Base-by-base conservation (phyloP, 2,888 invertebrate genomes). In the Odontomyia ornata region DNA sequence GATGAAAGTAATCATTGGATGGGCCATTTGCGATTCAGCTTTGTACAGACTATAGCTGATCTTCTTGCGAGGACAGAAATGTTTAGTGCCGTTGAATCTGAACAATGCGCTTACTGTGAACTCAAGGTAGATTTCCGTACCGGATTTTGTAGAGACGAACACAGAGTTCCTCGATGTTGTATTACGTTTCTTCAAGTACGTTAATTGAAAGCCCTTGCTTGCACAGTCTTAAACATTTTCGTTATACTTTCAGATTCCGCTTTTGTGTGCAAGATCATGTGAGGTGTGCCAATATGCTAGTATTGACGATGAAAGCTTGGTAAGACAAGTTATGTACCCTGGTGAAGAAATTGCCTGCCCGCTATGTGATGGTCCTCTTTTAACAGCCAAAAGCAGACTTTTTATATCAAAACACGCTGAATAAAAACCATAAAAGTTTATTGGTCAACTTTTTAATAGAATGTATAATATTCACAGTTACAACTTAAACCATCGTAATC, bases 101-200 rank as follows among this genome's bases (percentile, higher is more conserved):
- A 83, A 69, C 78, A 76, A 28, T 84, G 84, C 67, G 72, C 76
- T 21, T 80, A 82, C 62, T 84, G 84, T 46, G 69, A 79, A 9
- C 72, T 69, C 15, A 21, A 75, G 1, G 78, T 82, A 27, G 78
- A 79, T 64, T 62, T 76, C n/a, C 43, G 30, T 1, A 80, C 79
- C 0, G 77, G 80, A 57, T 43, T 80, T 75, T 84, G 84, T 77
- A 27, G 78, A 18, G 64, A 78, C 18, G 77, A 76, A 1, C 83
- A 83, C 57, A 76, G 80, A 21, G 77, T 81, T 7, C 77, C 79
- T 0, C 80, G 83, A n/a, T 86, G 86, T 76, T 81, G 78, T 27
- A 80, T 86, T 18, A 84, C 85, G 18, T 83, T 77, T 77, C 36
- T 83, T 0, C 82, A 83, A 82, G 86, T 86, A 79, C 46, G 52